Base-by-base conservation (phyloP, 2,888 invertebrate genomes). In the Antheraea yamamai region DNA sequence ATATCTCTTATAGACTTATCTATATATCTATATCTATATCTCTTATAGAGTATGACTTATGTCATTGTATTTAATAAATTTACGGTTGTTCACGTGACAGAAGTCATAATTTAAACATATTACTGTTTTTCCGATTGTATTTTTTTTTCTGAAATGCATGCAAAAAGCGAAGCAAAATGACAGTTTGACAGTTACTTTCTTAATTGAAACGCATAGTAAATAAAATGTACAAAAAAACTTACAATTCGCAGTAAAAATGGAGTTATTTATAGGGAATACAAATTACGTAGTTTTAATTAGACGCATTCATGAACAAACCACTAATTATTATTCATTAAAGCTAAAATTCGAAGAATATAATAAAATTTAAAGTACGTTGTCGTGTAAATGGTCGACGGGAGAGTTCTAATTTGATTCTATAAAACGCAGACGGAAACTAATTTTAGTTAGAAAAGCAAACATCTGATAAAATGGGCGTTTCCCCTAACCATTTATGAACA, bases 401-500 rank as follows among this genome's bases (percentile, higher is more conserved):
- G 86, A 80, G 79, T 81, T 86, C 84, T 89, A 91, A 92, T 90
- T 91, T 87, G 84, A 88, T 90, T 87, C 83, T 81, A 80, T 84
- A 87, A 89, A 91, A 91, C 89, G 86, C 85, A 80, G 81, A 83
- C 81, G 82, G 81, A 89, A 91, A 92, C 91, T 91, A 92, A 92
- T 92, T 92, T 90, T 89, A 92, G 92, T 91, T 88, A 85, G 80
- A 83, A 88, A 89, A 87, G 87, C 91, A 91, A 91, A 92, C 73
- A 76, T 35, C 72, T 64, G 51, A 66, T 71, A 71, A 55, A 70
- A 58, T 39, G 74, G 26, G 58, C 58, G 26, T 71, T 74, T 74
- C 58, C 74, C 74, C 71, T 39, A 39, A 70, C 20, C 70, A 70
- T 70, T 39, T 70, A 39, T 39, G 70, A 39, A 70, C 12, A 70